These are phyloP conservation scores for Heliothis peltigera DNA, from an alignment of 2,888 invertebrate species.

Conservation along the genomic window DNA sequence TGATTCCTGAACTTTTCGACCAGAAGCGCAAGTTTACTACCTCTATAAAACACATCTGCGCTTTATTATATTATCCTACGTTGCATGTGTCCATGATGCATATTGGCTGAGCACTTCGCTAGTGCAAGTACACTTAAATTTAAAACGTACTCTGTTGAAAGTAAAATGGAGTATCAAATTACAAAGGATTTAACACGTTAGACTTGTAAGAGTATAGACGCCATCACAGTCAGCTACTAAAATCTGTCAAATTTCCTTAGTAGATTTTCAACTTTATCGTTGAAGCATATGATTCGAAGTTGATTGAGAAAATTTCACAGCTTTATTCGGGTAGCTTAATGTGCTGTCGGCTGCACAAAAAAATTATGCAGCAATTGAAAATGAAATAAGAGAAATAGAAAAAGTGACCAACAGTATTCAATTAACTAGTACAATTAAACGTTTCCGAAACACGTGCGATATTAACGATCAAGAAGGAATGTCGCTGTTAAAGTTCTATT, in stretches of 20 bases:
- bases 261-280: too few species aligned
- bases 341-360: too few species aligned
- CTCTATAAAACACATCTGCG: constrained; percentile 50
- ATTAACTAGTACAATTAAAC: constrained; percentile 22
- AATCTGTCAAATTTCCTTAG: too few species aligned
- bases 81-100: constrained; percentile 9
- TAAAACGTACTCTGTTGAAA: constrained; percentile 3
- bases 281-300: too few species aligned
- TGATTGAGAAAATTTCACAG: too few species aligned
- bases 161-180: too few species aligned
- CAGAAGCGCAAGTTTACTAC: constrained; percentile 37
- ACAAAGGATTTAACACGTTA: too few species aligned
- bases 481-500: constrained; percentile 33
- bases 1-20: constrained; percentile 18
- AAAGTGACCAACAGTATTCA: background rate
- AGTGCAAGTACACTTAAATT: constrained; percentile 2
- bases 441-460: background rate
- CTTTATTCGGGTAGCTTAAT: too few species aligned
- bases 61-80: constrained; percentile 23
- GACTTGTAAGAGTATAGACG: too few species aligned
- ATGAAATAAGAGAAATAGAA: background rate
- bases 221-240: too few species aligned
- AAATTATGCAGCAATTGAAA: background rate
- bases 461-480: constrained; percentile 12
- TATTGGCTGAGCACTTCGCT: constrained; percentile 19